phyloP scores from a whole-genome alignment of 2,888 invertebrate species.

The Lutraria lutraria region DNA sequence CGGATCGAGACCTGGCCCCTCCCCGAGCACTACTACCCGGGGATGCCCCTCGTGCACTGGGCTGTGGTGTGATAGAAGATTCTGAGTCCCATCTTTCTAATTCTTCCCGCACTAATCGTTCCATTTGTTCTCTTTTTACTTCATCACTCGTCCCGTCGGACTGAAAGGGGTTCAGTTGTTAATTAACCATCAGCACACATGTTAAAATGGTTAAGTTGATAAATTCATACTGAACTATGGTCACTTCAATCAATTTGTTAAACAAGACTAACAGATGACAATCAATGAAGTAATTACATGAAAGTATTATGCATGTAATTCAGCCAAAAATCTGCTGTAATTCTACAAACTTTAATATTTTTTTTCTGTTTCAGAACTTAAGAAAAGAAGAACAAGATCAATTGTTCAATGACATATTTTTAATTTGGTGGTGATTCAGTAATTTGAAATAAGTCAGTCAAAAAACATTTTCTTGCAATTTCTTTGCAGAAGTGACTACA shows the following conservation, averaged over 20 bases:
- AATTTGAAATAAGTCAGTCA: no score
- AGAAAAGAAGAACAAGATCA: no score
- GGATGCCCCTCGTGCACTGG: slow-evolving; percentile 80
- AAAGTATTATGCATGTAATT: no score
- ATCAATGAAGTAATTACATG: no score
- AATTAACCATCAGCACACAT: slow-evolving; percentile 36
- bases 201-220: not conserved
- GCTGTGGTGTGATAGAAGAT: slow-evolving; percentile 79
- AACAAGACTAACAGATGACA: not conserved
- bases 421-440: no score
- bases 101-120: slow-evolving; percentile 87
- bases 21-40: slow-evolving; percentile 76
- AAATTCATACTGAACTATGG: not conserved
- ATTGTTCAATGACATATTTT: no score
- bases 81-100: slow-evolving; percentile 87
- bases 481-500: not conserved
- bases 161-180: slow-evolving; percentile 72
- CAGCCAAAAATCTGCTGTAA: no score
- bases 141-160: slow-evolving; percentile 85
- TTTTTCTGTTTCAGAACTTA: no score
- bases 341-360: no score
- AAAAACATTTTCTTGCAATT: no score
- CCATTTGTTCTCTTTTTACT: slow-evolving; percentile 87
- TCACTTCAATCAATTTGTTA: not conserved
- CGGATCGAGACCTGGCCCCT: slow-evolving; percentile 78